phyloP scores from a whole-genome alignment of 2,797 vertebrate species.

The Numenius phaeopus region DNA sequence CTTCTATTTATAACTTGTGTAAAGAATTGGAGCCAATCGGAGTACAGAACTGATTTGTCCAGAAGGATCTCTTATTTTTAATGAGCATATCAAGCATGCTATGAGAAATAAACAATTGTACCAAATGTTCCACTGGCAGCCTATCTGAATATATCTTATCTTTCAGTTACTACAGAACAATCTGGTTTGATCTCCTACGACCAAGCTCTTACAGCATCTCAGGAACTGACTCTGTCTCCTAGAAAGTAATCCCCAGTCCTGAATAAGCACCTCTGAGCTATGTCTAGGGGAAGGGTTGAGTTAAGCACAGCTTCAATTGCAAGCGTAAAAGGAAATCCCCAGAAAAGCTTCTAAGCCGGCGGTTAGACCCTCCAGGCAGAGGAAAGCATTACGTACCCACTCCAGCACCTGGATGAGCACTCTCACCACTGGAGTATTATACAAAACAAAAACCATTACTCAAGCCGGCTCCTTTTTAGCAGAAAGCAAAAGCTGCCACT shows the following conservation, averaged over 20 bases:
- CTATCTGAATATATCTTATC: not conserved
- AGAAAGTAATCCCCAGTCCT: not conserved
- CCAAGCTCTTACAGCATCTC: not conserved
- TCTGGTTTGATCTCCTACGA: not conserved
- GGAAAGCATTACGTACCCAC: not conserved
- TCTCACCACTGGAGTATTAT: not conserved
- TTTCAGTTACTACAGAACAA: not conserved
- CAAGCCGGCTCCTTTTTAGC: not conserved
- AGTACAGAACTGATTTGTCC: slow-evolving; percentile 16
- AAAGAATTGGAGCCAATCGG: not conserved
- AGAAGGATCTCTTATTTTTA: slow-evolving; percentile 40
- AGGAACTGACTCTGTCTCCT: not conserved
- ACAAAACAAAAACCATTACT: not conserved
- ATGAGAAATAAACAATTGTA: slow-evolving; percentile 32
- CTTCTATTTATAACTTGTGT: not conserved
- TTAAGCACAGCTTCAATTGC: not conserved
- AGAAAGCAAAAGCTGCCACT: not conserved
- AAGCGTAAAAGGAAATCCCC: not conserved
- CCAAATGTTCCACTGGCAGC: slow-evolving; percentile 20
- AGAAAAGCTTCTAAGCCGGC: not conserved
- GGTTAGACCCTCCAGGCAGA: not conserved
- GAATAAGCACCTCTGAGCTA: not conserved
- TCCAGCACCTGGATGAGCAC: not conserved
- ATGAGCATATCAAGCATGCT: not conserved
- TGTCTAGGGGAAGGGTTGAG: not conserved